phyloP scores from a whole-genome alignment of 37 sponge, comb jelly and placozoan genomes.

The Eunapius fragilis region DNA sequence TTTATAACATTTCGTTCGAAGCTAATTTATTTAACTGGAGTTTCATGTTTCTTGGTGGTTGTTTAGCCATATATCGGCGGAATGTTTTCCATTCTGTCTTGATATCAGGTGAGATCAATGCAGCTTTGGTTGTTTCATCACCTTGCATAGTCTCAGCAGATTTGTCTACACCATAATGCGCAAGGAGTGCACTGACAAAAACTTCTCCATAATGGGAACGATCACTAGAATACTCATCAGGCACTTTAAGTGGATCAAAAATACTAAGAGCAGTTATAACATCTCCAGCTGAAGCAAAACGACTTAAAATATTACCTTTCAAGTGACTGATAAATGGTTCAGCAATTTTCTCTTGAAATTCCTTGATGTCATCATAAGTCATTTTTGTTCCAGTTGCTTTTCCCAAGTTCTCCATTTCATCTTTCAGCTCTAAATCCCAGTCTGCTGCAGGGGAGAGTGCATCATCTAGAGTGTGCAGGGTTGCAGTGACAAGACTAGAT shows the following conservation, averaged over 20 bases:
- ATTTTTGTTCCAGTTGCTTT: slow-evolving; percentile 45
- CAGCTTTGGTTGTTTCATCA: slow-evolving; percentile 33
- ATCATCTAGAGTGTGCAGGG: slow-evolving; percentile 77
- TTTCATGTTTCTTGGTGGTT: slow-evolving; percentile 36
- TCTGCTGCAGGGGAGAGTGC: slow-evolving; percentile 59
- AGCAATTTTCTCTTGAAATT: slow-evolving; percentile 55
- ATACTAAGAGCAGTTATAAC: slow-evolving; percentile 68
- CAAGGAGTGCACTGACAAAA: slow-evolving; percentile 30
- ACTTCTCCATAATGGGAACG: slow-evolving; percentile 49
- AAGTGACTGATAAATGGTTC: slow-evolving; percentile 54
- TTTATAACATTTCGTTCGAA: slow-evolving; percentile 61
- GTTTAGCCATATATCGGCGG: slow-evolving; percentile 42
- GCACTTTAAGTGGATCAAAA: slow-evolving; percentile 70
- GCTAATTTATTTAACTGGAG: slow-evolving; percentile 28
- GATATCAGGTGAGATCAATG: slow-evolving; percentile 40
- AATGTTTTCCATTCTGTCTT: slow-evolving; percentile 55
- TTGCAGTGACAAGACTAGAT: slow-evolving; percentile 64
- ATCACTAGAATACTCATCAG: slow-evolving; percentile 25
- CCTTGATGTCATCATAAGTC: slow-evolving; percentile 25
- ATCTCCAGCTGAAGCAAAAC: slow-evolving; percentile 54
- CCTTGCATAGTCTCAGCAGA: slow-evolving; percentile 55
- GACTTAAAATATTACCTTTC: slow-evolving; percentile 68
- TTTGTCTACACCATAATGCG: slow-evolving; percentile 52
- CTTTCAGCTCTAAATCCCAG: slow-evolving; percentile 74
- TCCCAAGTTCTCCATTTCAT: slow-evolving; percentile 28